These are phyloP conservation scores for Epirrhoe alternata DNA, from an alignment of 2,888 invertebrate genomes.

Conservation along the genomic window DNA sequence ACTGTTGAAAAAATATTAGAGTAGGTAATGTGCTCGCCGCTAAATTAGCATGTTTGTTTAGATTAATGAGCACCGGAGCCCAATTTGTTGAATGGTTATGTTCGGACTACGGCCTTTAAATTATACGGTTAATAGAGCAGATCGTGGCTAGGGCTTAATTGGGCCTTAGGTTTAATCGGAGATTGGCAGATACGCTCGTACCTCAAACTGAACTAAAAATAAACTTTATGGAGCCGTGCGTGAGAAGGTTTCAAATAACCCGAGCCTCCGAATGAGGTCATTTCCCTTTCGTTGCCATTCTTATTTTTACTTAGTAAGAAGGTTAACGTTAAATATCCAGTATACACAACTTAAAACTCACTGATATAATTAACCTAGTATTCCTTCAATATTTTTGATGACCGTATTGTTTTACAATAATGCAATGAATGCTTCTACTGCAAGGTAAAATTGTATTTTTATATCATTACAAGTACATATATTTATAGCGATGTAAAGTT, in stretches of 20 bases:
- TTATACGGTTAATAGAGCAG: slow-evolving; percentile 63
- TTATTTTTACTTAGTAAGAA: slow-evolving; percentile 64
- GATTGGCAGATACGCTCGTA: slow-evolving; percentile 72
- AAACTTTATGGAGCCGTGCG: slow-evolving; percentile 77
- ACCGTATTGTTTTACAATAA: background rate
- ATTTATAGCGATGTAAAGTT: slow-evolving; percentile 38
- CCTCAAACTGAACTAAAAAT: slow-evolving; percentile 72
- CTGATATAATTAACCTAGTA: background rate
- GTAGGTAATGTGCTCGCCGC: slow-evolving; percentile 47
- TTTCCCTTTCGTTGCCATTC: slow-evolving; percentile 77
- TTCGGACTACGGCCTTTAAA: slow-evolving; percentile 50
- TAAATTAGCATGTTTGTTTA: slow-evolving; percentile 55
- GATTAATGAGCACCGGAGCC: slow-evolving; percentile 55
- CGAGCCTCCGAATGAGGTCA: slow-evolving; percentile 71
- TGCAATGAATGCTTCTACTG: too few relatives aligned
- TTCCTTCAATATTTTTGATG: background rate
- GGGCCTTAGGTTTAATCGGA: slow-evolving; percentile 68
- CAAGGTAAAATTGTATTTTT: background rate
- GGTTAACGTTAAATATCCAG: slow-evolving; percentile 46
- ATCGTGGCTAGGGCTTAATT: slow-evolving; percentile 71
- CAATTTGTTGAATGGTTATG: slow-evolving; percentile 60
- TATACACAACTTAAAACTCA: slow-evolving; percentile 15
- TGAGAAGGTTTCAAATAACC: slow-evolving; percentile 71
- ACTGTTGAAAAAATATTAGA: slow-evolving; percentile 32
- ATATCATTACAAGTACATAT: slow-evolving; percentile 1